Evolutionary conservation across 30 jellyfish, hydroid and myxozoan species (phyloP).

Genomic region (Catostylus mosaicus): DNA sequence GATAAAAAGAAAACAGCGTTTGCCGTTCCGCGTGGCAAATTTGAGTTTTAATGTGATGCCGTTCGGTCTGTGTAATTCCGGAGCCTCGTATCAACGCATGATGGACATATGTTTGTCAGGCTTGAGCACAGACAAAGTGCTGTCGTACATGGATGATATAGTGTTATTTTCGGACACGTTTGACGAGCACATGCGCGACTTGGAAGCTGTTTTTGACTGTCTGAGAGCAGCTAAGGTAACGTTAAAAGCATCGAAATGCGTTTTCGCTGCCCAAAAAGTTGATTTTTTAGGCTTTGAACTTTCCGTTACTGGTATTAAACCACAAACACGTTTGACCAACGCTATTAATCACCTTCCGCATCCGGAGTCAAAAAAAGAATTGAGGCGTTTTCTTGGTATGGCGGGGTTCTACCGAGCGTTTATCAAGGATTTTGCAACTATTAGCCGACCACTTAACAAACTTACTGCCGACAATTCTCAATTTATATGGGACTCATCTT

Average conservation of each 20-base stretch:
- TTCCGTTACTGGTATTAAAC: conserved; percentile 25
- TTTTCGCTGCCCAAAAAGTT: conserved; percentile 35
- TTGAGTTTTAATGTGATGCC: conserved; percentile 47
- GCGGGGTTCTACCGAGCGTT: conserved; percentile 55
- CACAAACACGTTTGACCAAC: conserved; percentile 43
- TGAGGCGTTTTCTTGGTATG: conserved; percentile 52
- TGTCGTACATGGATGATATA: conserved; percentile 44
- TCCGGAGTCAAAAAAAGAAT: conserved; percentile 41
- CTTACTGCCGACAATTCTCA: conserved; percentile 16
- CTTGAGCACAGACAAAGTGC: conserved; percentile 8
- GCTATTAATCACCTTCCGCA: conserved; percentile 17
- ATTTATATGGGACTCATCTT: conserved; percentile 40
- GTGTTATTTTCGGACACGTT: too few relatives aligned
- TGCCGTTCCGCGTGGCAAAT: conserved; percentile 54
- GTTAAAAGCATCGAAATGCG: conserved; percentile 45
- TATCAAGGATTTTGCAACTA: conserved; percentile 39
- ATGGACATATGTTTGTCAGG: conserved; percentile 41
- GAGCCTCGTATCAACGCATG: conserved; percentile 60
- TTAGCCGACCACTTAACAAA: conserved; percentile 31
- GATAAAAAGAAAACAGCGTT: conserved; percentile 56
- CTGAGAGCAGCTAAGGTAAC: too few relatives aligned
- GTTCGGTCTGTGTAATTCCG: conserved; percentile 39
- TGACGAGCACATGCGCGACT: conserved; percentile 16
- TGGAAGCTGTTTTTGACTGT: too few relatives aligned
- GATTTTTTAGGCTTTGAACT: conserved; percentile 42